Conservation (phyloP, 2,888 invertebrate genomes). For the Mechanitis messenoides region DNA sequence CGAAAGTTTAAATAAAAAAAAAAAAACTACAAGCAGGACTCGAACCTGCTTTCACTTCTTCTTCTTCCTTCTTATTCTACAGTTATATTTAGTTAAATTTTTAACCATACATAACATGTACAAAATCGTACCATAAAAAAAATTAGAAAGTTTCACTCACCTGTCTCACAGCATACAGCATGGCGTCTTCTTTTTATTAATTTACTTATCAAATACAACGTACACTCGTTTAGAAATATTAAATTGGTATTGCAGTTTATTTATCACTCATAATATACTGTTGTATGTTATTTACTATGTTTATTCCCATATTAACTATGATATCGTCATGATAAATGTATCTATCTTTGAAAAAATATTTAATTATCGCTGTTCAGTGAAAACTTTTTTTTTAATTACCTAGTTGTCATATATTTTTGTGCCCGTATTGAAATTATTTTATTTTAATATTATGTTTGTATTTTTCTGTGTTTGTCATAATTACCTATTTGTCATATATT, state of each 20-base stretch:
- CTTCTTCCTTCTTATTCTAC: no score
- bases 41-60: no score
- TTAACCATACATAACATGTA: no score
- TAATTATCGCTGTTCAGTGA: conserved; percentile 12
- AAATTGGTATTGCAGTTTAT: conserved; percentile 11
- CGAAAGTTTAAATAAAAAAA: no score
- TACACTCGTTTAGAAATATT: conserved; percentile 7
- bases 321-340: conserved; percentile 18
- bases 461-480: no score
- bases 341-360: conserved; percentile 12
- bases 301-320: conserved; percentile 28
- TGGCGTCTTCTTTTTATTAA: conserved; percentile 39
- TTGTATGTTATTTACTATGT: conserved; percentile 15
- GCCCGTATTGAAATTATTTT: no score
- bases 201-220: conserved; percentile 27
- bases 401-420: no score
- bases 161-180: conserved; percentile 72
- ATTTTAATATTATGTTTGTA: no score
- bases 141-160: conserved; percentile 39
- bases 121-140: no score
- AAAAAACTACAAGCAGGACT: no score
- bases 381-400: neutral
- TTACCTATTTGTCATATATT: no score
- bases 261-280: conserved; percentile 18
- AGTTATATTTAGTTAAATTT: no score